Base-by-base conservation (phyloP, 2,113 vertebrate species). In the Cephalopterus ornatus region DNA sequence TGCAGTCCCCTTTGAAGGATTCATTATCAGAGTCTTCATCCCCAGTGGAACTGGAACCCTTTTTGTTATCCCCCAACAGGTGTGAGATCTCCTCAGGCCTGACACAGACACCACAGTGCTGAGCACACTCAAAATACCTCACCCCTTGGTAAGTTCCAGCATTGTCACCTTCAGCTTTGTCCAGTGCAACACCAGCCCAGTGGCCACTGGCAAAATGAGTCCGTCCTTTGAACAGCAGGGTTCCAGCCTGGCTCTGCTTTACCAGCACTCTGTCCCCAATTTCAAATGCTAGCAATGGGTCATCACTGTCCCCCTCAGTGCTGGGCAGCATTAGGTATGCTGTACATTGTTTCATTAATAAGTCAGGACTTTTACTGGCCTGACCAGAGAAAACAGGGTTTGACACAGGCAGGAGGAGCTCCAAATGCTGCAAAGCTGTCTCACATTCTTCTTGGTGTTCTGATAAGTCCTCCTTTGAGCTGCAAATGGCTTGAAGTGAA, bases 131-230 rank as follows among this genome's bases (percentile, higher is more conserved):
- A 39, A 97, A 98, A 77, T 96, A 96, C n/a, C 71, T 95, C 28
- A 95, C 85, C 37, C 88, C 97, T 84, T 95, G 56, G 61, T 88
- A 95, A 26, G 93, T 94, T 58, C 96, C 96, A 88, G 91, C 37
- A 12, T 81, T 53, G 44, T 91, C 94, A 50, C 96, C 97, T 35
- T 80, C 90, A 49, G 97, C 87, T 44, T 70, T 91, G 77, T 97
- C 90, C 33, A 97, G 96, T 7, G 93, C 96, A 14, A 97, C 93
- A 11, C 93, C 97, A 88, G 95, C 97, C 96, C 98, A 97, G 12
- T 87, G 88, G 7, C 96, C 98, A 24, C 62, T 28, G 12, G 56
- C 94, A 80, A 96, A 97, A 23, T 39, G 26, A 27, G 95, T 88
- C 21, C 1, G 37, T 11, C 93, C 96, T 88, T 97, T 87, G 39